Evolutionary conservation across 2,113 vertebrate genomes (phyloP), one percentile per base, ranked within the genome.

Genomic region (Xerus inauris): DNA sequence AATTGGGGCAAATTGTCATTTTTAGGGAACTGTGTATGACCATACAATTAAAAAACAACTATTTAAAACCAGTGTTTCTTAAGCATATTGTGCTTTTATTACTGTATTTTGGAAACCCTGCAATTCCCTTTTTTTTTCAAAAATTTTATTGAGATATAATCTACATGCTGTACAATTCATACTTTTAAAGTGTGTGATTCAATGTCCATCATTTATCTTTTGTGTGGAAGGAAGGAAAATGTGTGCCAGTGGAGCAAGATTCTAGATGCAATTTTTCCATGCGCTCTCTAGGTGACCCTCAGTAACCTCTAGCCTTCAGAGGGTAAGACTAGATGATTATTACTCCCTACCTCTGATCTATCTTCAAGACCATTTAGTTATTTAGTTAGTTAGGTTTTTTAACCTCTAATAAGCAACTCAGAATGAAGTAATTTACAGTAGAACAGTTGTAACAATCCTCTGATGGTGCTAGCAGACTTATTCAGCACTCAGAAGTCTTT

Each of bases 281-380:
- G 6, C 19, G 59, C 14, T 35, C 40, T 3, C 32, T n/a, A 17
- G 22, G 28, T 38, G 40, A 73, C 30, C 5, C 38, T 42, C 40
- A 64, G 38, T 84, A 57, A 76, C 8, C 32, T 54, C 57, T 75
- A 51, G 76, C 12, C 17, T 45, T 54, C n/a, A 81, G 51, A 11
- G 30, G 1, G 2, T 81, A 84, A 83, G 89, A 22, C 14, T 69
- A 81, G 40, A 20, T 47, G 67, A 85, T 12, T 87, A 0, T 28
- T 69, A 6, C 17, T 30, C 19, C n/a, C 49, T 69, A 38, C 4
- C 14, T 75, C 54, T 94, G 40, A 80, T 47, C 49, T 79, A 42
- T n/a, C 38, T 87, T 96, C 80, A 73, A 89, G 65, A 72, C 72
- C 62, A 89, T 65, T 79, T n/a, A n/a, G n/a, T n/a, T n/a, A n/a